A percentile compares a stretch with the other conserved stretches of the same genome.
These are phyloP conservation scores for Diadromus collaris DNA, from an alignment of 2,888 invertebrate species.

Conservation along the genomic window DNA sequence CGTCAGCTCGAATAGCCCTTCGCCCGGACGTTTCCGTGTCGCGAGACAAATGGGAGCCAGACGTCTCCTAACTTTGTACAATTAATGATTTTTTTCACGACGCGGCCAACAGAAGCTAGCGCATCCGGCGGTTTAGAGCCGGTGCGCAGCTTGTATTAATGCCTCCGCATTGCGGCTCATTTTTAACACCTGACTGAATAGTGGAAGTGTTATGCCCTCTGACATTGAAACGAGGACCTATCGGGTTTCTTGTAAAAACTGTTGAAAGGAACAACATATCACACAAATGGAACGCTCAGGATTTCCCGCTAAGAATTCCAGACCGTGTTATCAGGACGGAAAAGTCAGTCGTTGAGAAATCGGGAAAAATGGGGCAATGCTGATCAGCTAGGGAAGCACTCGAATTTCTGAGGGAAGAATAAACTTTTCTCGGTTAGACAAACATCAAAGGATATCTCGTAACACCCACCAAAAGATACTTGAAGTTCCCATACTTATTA, in stretches of 20 bases:
- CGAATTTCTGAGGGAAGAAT: neutral
- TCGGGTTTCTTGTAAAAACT: neutral
- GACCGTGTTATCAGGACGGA: neutral
- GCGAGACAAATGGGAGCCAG: slow-evolving; percentile 35
- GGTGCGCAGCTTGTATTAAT: slow-evolving; percentile 6
- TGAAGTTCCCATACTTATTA: neutral
- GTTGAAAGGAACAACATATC: neutral
- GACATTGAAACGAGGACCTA: neutral
- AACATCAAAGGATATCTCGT: neutral
- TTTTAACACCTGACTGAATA: neutral
- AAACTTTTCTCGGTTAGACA: neutral
- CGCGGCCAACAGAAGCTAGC: neutral
- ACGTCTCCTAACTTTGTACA: slow-evolving; percentile 28
- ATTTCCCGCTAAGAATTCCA: neutral
- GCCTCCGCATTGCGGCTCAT: slow-evolving; percentile 7
- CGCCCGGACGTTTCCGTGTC: slow-evolving; percentile 13
- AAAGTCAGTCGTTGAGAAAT: neutral
- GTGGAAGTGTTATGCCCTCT: neutral
- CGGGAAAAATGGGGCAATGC: neutral
- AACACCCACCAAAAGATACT: neutral
- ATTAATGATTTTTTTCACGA: slow-evolving; percentile 33
- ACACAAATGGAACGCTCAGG: neutral
- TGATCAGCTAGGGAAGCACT: neutral
- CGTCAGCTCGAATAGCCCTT: slow-evolving; percentile 36
- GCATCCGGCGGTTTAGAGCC: neutral